Base-by-base conservation (phyloP, 2,888 invertebrate species). In the Netelia inedita region DNA sequence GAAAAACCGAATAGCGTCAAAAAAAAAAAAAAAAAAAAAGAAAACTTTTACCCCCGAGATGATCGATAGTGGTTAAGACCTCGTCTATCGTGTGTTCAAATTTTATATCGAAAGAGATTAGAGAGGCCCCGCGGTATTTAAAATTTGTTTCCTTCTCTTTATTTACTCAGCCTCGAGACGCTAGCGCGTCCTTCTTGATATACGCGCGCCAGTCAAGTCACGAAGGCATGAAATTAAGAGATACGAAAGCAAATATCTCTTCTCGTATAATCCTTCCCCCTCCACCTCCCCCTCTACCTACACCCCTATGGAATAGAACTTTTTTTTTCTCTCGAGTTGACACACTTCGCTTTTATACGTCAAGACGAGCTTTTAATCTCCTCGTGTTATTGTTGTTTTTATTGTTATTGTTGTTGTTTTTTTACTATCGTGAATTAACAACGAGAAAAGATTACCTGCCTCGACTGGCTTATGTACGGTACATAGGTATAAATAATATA, bases 211-310 rank as follows among this genome's bases (percentile, higher is more conserved):
- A 50, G 57, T 61, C 73, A 82, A 85, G 79, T 82, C 79, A 86
- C 86, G 85, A 85, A 82, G 85, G 86, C 86, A 86, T 86, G 86
- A 86, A 87, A 87, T 87, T 87, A 85, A 83, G 80, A 87, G 50
- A 82, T 75, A 50, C 79, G 76, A 78, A 82, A 83, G 69, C 72
- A 79, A 85, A 81, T 23, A 71, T 59, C 23, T 65, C n/a, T 14
- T 10, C 16, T 53, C 8, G 35, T 19, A n/a, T 72, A 35, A 43
- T 46, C 23, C 63, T 50, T 71, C n/a, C 66, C 11, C 46, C 35
- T 46, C n/a, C 6, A 63, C 46, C 68, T 19, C n/a, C 68, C 28
- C n/a, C 10, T 80, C 10, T 50, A 16, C 28, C 63, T 23, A 16
- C 19, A n/a, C n/a, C 19, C 50, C 41, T 11, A 75, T 83, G 71